These are phyloP conservation scores for Acrocephalus arundinaceus DNA, from an alignment of 2,113 vertebrate genomes.

Conservation along the genomic window DNA sequence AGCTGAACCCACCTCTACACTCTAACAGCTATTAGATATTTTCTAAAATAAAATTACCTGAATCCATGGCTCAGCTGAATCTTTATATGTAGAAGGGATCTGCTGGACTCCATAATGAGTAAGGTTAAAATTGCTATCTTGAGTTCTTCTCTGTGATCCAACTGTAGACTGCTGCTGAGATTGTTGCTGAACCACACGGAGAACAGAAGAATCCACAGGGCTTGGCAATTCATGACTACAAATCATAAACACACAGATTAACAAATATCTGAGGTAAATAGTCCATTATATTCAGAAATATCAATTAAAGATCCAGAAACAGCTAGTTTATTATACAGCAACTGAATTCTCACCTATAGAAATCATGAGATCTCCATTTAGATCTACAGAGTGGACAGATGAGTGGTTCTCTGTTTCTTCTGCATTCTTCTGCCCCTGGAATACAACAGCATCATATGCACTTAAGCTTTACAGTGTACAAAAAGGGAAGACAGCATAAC, in stretches of 20 bases:
- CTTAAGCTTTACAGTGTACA: background rate
- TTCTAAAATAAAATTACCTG: slow-evolving; percentile 72
- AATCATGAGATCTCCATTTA: slow-evolving; percentile 90
- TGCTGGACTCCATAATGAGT: slow-evolving; percentile 87
- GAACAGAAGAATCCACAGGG: slow-evolving; percentile 76
- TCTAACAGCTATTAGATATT: background rate
- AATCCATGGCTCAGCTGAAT: slow-evolving; percentile 89
- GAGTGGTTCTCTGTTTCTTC: slow-evolving; percentile 87
- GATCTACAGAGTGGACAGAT: slow-evolving; percentile 91
- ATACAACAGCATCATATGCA: background rate
- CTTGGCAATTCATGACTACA: slow-evolving; percentile 81
- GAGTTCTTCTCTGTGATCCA: slow-evolving; percentile 73
- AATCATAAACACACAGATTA: background rate
- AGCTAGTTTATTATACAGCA: background rate
- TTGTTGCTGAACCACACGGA: slow-evolving; percentile 73
- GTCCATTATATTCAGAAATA: background rate
- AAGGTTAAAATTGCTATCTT: slow-evolving; percentile 80
- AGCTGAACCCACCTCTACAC: background rate
- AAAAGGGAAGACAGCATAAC: background rate
- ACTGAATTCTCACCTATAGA: slow-evolving; percentile 79
- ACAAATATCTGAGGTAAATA: background rate
- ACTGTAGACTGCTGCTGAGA: slow-evolving; percentile 55
- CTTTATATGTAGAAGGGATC: slow-evolving; percentile 82
- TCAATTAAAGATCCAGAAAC: background rate
- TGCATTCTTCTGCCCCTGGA: slow-evolving; percentile 91